phyloP scores from a whole-genome alignment of 1,140 invertebrate genomes.

The Heterodera schachtii region DNA sequence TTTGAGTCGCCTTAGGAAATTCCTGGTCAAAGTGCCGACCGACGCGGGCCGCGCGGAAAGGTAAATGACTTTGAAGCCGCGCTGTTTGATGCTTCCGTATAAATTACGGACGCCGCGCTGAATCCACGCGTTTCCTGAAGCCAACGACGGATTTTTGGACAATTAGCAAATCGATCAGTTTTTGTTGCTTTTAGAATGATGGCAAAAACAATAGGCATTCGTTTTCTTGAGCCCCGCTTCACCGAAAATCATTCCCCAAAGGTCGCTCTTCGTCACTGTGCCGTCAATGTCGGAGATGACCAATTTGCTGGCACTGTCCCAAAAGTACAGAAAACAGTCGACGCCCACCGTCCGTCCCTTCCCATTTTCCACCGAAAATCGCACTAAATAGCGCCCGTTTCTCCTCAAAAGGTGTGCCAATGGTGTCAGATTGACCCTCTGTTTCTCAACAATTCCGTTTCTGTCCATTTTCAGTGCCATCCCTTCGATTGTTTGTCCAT shows the following conservation, averaged over 20 bases:
- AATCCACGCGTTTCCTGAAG: not conserved
- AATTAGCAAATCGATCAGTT: too few species aligned
- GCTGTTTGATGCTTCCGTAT: not conserved
- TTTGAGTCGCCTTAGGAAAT: not conserved
- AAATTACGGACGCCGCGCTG: not conserved
- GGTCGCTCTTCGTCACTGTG: constrained; percentile 5
- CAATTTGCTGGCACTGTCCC: not conserved
- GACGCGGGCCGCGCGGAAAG: constrained; percentile 7
- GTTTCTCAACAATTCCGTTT: not conserved
- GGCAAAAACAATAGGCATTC: not conserved
- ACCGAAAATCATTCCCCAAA: constrained; percentile 8
- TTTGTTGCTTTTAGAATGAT: too few species aligned
- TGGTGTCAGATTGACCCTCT: not conserved
- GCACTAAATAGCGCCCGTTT: not conserved
- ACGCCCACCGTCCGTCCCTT: not conserved
- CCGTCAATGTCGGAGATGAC: constrained; percentile 14
- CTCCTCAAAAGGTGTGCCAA: not conserved
- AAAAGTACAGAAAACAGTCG: not conserved
- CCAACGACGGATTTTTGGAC: too few species aligned
- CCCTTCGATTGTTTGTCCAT: not conserved
- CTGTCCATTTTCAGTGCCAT: not conserved
- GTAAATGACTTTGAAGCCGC: constrained; percentile 4
- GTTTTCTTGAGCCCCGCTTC: not conserved
- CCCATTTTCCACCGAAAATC: not conserved
- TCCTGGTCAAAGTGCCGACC: not conserved